Evolutionary conservation across 2,797 vertebrate genomes (phyloP).

Genomic region (Bufotes viridis): DNA sequence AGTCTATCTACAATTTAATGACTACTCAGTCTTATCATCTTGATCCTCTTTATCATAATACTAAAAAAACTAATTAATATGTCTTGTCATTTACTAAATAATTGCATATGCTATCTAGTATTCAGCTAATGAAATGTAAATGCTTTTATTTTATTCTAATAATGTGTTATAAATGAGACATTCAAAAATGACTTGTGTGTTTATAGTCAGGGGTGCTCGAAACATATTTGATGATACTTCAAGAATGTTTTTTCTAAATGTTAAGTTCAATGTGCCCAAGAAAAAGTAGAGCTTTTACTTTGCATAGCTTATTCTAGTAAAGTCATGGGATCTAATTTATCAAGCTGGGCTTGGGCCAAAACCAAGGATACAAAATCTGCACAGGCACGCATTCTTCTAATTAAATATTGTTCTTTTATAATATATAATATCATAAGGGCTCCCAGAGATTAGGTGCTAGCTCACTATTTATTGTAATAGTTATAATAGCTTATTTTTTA

Average conservation of each 20-base stretch:
- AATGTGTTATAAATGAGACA: slow-evolving; percentile 23
- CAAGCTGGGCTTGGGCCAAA: slow-evolving; percentile 46
- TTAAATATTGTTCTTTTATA: slow-evolving; percentile 52
- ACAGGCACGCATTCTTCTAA: slow-evolving; percentile 45
- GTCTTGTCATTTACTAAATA: slow-evolving; percentile 48
- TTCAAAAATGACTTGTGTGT: slow-evolving; percentile 29
- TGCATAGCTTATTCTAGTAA: slow-evolving; percentile 44
- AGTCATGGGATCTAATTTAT: slow-evolving; percentile 57
- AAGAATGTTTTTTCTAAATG: slow-evolving; percentile 29
- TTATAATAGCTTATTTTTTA: slow-evolving; percentile 47
- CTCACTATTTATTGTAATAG: slow-evolving; percentile 44
- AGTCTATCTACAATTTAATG: neutral
- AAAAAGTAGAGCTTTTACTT: slow-evolving; percentile 36
- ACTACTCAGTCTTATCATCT: neutral
- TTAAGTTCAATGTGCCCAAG: slow-evolving; percentile 32
- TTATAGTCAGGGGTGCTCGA: slow-evolving; percentile 35
- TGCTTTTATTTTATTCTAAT: slow-evolving; percentile 43
- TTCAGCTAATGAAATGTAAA: slow-evolving; percentile 43
- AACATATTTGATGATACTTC: slow-evolving; percentile 43
- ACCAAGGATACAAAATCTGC: slow-evolving; percentile 46
- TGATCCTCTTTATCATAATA: slow-evolving; percentile 24
- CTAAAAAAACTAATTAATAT: neutral
- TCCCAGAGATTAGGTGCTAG: slow-evolving; percentile 34
- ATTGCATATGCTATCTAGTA: slow-evolving; percentile 32
- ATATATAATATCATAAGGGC: slow-evolving; percentile 38